Evolutionary conservation across 2,888 invertebrate species (phyloP).

Genomic region (Patella depressa): DNA sequence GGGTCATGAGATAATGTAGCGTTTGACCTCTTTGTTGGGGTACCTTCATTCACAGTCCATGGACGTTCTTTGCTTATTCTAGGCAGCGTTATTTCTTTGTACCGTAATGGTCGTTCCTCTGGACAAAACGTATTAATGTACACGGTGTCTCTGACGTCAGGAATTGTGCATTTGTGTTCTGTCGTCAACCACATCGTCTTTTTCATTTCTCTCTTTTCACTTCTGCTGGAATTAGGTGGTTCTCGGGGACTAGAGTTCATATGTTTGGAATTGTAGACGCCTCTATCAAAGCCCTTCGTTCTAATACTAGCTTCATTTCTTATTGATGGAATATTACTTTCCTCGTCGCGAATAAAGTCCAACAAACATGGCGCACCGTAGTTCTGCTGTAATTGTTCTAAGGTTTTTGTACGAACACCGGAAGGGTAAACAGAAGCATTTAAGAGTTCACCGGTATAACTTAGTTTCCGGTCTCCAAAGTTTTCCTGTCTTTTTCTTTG

Average conservation of each 20-base stretch:
- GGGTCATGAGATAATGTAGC: not conserved
- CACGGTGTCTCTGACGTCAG: constrained; percentile 33
- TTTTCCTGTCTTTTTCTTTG: too few species aligned
- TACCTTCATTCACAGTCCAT: constrained; percentile 30
- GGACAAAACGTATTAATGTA: constrained; percentile 36
- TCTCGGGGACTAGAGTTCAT: not conserved
- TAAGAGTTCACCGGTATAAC: not conserved
- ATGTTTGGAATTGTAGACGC: not conserved
- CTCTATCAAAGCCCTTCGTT: not conserved
- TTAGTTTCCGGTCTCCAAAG: too few species aligned
- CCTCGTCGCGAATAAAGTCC: not conserved
- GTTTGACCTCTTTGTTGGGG: constrained; percentile 22
- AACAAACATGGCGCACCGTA: not conserved
- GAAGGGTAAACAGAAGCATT: not conserved
- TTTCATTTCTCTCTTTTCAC: not conserved
- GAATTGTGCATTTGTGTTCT: constrained; percentile 2
- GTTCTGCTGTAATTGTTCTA: not conserved
- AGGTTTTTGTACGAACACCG: not conserved
- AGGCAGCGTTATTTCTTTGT: constrained; percentile 20
- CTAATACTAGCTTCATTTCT: not conserved
- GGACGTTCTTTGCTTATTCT: constrained; percentile 21
- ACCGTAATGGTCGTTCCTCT: constrained; percentile 30
- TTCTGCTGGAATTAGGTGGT: not conserved
- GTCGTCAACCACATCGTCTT: not conserved
- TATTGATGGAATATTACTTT: too few species aligned